Conservation (phyloP, 2,888 invertebrate species). For the Orthosia gothica region DNA sequence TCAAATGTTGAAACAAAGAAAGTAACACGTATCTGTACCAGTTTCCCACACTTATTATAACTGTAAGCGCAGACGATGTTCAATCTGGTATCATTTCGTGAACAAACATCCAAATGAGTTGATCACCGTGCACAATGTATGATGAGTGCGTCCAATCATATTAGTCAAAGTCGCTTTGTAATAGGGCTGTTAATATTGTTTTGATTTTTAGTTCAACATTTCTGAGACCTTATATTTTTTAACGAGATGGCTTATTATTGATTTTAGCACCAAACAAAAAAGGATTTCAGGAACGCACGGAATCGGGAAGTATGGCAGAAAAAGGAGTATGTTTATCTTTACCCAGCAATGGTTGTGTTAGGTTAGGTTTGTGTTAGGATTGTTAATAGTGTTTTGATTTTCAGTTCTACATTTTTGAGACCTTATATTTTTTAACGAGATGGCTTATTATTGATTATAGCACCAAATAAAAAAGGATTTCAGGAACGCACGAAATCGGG, state of each 20-base stretch:
- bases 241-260: too few relatives aligned
- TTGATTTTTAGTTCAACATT: not conserved
- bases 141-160: slow-evolving; percentile 61
- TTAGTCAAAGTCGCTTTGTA: slow-evolving; percentile 53
- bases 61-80: slow-evolving; percentile 12
- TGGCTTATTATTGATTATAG: too few relatives aligned
- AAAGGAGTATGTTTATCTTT: too few relatives aligned
- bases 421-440: too few relatives aligned
- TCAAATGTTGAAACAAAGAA: not conserved
- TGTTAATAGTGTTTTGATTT: slow-evolving; percentile 1
- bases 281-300: too few relatives aligned
- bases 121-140: slow-evolving; percentile 62
- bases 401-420: not conserved
- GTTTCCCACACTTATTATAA: slow-evolving; percentile 59
- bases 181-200: slow-evolving; percentile 35
- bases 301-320: too few relatives aligned
- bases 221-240: not conserved
- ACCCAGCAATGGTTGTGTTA: too few relatives aligned
- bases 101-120: slow-evolving; percentile 47
- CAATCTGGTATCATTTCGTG: slow-evolving; percentile 42
- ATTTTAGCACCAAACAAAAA: too few relatives aligned
- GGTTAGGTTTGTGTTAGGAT: slow-evolving; percentile 42
- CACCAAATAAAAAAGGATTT: too few relatives aligned
- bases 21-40: slow-evolving; percentile 1
- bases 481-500: too few relatives aligned